Percentiles rank a stretch among this genome's conserved stretches.
Evolutionary conservation across 2,797 vertebrate species (phyloP).

Genomic region (Gadopsis bispinosus): DNA sequence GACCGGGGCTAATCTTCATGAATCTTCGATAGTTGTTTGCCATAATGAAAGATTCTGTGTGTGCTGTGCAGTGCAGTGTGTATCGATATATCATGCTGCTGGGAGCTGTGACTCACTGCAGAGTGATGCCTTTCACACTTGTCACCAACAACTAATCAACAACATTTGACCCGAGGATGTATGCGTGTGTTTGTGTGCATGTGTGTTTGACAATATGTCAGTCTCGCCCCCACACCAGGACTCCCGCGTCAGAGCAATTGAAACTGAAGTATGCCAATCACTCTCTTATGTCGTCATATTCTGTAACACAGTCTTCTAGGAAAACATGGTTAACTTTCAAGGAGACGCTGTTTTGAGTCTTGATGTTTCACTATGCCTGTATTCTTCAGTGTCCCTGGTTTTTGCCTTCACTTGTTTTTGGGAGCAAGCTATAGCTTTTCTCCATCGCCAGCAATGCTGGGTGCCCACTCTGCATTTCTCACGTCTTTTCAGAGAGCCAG

Average conservation of each 20-base stretch:
- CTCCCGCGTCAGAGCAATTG: conserved; percentile 28
- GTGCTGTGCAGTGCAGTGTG: conserved; percentile 1
- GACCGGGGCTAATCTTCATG: conserved; percentile 24
- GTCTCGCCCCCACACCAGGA: conserved; percentile 26
- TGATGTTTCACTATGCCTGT: neutral
- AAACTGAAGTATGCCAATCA: conserved; percentile 50
- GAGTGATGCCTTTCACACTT: conserved; percentile 77
- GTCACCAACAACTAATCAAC: conserved; percentile 75
- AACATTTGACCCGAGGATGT: conserved; percentile 53
- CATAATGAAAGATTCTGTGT: conserved; percentile 29
- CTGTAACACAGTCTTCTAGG: neutral
- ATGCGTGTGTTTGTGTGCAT: conserved; percentile 18
- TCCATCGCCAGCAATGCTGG: conserved; percentile 33
- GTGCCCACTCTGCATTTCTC: conserved; percentile 56
- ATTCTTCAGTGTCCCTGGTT: conserved; percentile 13
- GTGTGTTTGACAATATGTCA: conserved; percentile 32
- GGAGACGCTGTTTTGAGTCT: conserved; percentile 4
- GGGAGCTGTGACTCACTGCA: conserved; percentile 42
- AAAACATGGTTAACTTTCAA: neutral
- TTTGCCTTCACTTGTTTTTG: conserved; percentile 42
- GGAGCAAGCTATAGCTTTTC: conserved; percentile 37
- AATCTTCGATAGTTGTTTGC: conserved; percentile 22
- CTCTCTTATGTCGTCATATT: conserved; percentile 24
- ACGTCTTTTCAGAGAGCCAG: conserved; percentile 70
- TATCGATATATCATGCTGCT: conserved; percentile 49